Conservation (phyloP, 1,140 invertebrate species). For the Andrena cerasifolii region DNA sequence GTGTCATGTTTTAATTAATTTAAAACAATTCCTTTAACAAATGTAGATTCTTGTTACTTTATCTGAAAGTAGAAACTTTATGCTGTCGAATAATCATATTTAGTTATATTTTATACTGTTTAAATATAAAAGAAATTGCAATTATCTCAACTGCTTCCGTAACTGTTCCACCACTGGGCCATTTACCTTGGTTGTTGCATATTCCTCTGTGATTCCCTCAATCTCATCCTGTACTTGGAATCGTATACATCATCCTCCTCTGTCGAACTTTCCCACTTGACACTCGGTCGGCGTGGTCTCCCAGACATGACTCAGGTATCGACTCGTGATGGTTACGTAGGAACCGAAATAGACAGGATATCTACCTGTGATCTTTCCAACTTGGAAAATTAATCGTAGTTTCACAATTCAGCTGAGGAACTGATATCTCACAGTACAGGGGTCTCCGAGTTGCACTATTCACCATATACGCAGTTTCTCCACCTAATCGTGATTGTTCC, state of each 20-base stretch:
- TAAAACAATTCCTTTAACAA: too few relatives aligned
- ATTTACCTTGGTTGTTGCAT: too few relatives aligned
- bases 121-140: too few relatives aligned
- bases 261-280: conserved; percentile 19
- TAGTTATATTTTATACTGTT: too few relatives aligned
- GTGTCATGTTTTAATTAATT: too few relatives aligned
- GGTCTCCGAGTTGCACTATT: too few relatives aligned
- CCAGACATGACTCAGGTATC: conserved; percentile 15
- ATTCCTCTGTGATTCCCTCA: conserved; percentile 18
- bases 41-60: too few relatives aligned
- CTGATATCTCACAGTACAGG: not conserved
- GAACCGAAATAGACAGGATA: not conserved
- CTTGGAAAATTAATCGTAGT: not conserved
- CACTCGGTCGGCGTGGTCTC: not conserved
- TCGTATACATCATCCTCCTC: conserved; percentile 24
- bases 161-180: too few relatives aligned
- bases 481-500: conserved; percentile 1
- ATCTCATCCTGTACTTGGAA: conserved; percentile 2
- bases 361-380: not conserved
- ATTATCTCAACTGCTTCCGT: too few relatives aligned
- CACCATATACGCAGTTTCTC: conserved; percentile 15
- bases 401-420: not conserved
- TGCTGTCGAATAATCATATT: too few relatives aligned
- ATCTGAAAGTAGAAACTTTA: too few relatives aligned
- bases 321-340: not conserved